Conservation (phyloP, 2,113 vertebrate species). For the Barnardius zonarius region DNA sequence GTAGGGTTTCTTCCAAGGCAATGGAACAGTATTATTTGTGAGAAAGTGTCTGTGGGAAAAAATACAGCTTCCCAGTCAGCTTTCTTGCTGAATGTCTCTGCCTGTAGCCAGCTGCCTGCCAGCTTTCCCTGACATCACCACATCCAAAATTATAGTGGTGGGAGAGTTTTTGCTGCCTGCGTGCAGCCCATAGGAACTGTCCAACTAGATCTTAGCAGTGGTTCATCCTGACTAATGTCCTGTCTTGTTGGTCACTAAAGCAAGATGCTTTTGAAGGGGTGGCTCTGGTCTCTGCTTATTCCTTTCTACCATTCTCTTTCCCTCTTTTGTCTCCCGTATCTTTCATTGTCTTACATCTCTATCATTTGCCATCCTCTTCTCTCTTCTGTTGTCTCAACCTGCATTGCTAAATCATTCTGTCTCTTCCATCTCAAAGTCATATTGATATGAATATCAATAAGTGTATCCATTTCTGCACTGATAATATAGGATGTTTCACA, state of each 20-base stretch:
- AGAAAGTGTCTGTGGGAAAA: not conserved
- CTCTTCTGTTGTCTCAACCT: not conserved
- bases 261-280: not conserved
- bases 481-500: fast-evolving
- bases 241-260: not conserved
- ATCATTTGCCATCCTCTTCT: not conserved
- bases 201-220: not conserved
- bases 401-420: not conserved
- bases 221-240: not conserved
- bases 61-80: conserved; percentile 21
- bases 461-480: not conserved
- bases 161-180: not conserved
- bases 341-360: not conserved
- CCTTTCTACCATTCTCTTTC: not conserved
- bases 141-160: conserved; percentile 21
- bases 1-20: not conserved
- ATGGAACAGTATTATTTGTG: not conserved
- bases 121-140: conserved; percentile 10
- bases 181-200: not conserved
- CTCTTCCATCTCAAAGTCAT: not conserved
- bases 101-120: conserved; percentile 14
- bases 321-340: not conserved
- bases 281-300: not conserved
- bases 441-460: not conserved
- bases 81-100: conserved; percentile 15